Evolutionary conservation across 92 coral and sea anemone genomes (phyloP), one percentile per base, ranked within the genome.

Genomic region (Pocillopora grandis): DNA sequence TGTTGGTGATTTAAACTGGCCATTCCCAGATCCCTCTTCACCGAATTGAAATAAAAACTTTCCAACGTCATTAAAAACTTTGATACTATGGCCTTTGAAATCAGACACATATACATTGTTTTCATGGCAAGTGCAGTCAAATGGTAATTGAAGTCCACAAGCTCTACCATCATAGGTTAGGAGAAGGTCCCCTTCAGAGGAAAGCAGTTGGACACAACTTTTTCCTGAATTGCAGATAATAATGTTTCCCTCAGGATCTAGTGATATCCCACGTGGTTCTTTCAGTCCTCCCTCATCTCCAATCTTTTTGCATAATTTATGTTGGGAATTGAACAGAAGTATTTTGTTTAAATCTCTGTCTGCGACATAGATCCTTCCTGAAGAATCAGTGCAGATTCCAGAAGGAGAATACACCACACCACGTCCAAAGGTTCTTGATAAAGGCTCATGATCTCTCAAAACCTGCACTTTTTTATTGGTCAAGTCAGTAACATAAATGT

Each of bases 391-490:
- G 12, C 31, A 11, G 20, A 65, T 65, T n/a, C 69, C 69, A 10
- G 12, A 11, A 7, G 69, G 69, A 65, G 12, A 19, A 18, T 19
- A 11, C 1, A 65, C 2, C 2, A n/a, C 23, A 11, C 13, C 69
- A 18, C 4, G 10, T 9, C 85, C 91, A 71, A 88, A 88, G 12
- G 59, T 60, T 5, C 85, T 71, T 36, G 79, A 55, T 5, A 71
- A 77, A 18, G n/a, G 16, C 14, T 86, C 91, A 27, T 48, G 20
- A 8, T 75, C 70, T 33, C 66, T 58, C 20, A 84, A 88, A 12
- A 88, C 58, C 48, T 88, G 88, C 18, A 84, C 75, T 55, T 88
- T 72, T 12, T 84, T 62, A 35, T 88, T 88, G 19, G 74, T 88
- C 13, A 36, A 65, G n/a, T 88, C 91, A 71, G 85, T 84, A 27